Base-by-base conservation (phyloP, 2,888 invertebrate species). In the Carpatolechia fugitivella region DNA sequence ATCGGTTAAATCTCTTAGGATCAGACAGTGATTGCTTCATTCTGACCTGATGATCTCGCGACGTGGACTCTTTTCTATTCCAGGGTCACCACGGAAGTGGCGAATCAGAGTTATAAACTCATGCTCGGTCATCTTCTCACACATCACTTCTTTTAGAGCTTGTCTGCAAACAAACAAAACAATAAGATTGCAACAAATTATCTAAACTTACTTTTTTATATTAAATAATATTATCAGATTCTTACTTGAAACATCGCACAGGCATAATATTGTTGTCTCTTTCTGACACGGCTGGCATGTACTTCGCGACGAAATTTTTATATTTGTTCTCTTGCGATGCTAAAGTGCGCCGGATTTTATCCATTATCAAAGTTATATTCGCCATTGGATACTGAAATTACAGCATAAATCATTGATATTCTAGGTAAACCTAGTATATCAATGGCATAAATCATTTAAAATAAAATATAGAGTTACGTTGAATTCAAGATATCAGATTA, bases 61-160 rank as follows among this genome's bases (percentile, higher is more conserved):
- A 18, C 82, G 70, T 1, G 82, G 82, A 60, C 83, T 90, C 64
- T 78, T 77, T 55, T 87, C 80, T 53, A 91, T 73, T 63, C 92
- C 82, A 58, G 89, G 71, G 62, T 92, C 92, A 0, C 93, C 93
- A 0, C 94, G 93, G 78, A 95, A 96, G 62, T 92, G 90, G 61
- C 97, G 91, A 11, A 94, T 93, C 8, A 96, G 82, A 0, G 96
- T 95, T 3, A 96, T 86, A 74, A 95, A 94, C 82, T 97, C 96
- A 60, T 97, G 96, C 69, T 96, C 95, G 0, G 93, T 93, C 78
- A 96, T 94, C 62, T 92, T 87, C 29, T 93, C 91, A 10, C 92
- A 93, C 85, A 95, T 91, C 51, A 95, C 86, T 64, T 92, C 91
- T 65, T 92, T 91, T 40, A 96, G 68, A 2, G 94, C 93, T 68